Base-by-base conservation (phyloP, 2,888 invertebrate species). In the Andrena flavipes region DNA sequence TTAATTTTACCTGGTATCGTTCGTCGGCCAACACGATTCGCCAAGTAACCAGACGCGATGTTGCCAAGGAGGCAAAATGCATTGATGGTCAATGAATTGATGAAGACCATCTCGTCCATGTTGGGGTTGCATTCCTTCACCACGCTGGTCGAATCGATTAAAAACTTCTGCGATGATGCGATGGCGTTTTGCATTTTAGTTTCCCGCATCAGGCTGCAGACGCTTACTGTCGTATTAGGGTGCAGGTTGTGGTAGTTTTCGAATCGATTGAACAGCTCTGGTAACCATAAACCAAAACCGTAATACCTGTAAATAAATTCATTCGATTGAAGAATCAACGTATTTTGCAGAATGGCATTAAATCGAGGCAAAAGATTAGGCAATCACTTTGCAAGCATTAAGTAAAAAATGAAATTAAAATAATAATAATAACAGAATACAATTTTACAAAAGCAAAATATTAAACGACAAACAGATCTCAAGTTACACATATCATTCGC, bases 211-310 rank as follows among this genome's bases (percentile, higher is more conserved):
- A 95, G 89, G 80, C 95, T 94, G 76, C 95, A 94, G 0, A 95
- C 92, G 26, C 95, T 94, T 0, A 95, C 94, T 0, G 95, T 92
- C 4, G 93, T 94, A 80, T 95, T 95, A 87, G 96, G 92, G 91
- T 94, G 87, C 84, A 94, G 67, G 90, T 93, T 87, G 84, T 94
- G 89, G 87, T 92, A 91, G 82, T 93, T 89, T 89, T 95, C 91
- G 90, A 95, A 94, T 76, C 97, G 95, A 60, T 95, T 95, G 78
- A 97, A 96, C 8, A 97, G 94, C 91, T 97, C 97, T 2, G 97
- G 97, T 64, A 97, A 95, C 97, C 97, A 97, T 87, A 97, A 94
- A 77, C 96, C 96, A 0, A 96, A 93, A 2, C 96, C 96, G 77
- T 96, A 96, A 35, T 96, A 96, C 16, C 96, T 96, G 93, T 13